Base-by-base conservation (phyloP, 64 coral and sea anemone genomes). In the Astreopora myriophthalma region DNA sequence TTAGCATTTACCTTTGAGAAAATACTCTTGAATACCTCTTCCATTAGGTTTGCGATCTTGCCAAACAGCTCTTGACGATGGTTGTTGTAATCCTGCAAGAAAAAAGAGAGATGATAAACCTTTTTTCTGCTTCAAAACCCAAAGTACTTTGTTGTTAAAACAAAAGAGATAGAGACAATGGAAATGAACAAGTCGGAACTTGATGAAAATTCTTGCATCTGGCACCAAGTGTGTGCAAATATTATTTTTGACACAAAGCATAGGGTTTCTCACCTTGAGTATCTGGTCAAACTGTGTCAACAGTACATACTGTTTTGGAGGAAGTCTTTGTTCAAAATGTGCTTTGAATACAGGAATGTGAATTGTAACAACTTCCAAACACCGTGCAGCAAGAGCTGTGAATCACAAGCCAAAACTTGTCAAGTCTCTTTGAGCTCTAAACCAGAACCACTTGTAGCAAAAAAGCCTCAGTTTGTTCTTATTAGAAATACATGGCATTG, bases 271-370 rank as follows among this genome's bases (percentile, higher is more conserved):
- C 86, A 98, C 96, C 91, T 95, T 95, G 11, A 92, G 91, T 74
- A 98, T 98, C 75, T 98, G 96, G 66, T 98, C 96, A 95, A 98
- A 98, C 90, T 98, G 96, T 63, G 93, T 86, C 25, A 98, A 75
- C 26, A 98, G 76, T 32, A 98, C 84, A 58, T 95, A 98, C 34
- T 98, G 96, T 40, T 95, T 98, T 5, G 96, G 96, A 0, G 96
- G 96, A 32, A 98, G 90, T 34, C 96, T 69, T 64, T 93, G 85
- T 92, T 98, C 96, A 74, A 98, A 98, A 82, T 98, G 96, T 19
- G 79, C 48, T 89, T 98, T 98, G 63, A 98, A 98, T 31, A 93
- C 93, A 33, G 96, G 90, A 9, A 98, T 95, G 62, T 98, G 94
- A 70, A 95, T 28, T 77, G 94, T 87, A 29, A 98, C 89, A 20